Percentiles rank a stretch among this genome's conserved stretches.
These are phyloP conservation scores for Geopemphigus sp. DNA, from an alignment of 1,140 invertebrate species.

Conservation along the genomic window DNA sequence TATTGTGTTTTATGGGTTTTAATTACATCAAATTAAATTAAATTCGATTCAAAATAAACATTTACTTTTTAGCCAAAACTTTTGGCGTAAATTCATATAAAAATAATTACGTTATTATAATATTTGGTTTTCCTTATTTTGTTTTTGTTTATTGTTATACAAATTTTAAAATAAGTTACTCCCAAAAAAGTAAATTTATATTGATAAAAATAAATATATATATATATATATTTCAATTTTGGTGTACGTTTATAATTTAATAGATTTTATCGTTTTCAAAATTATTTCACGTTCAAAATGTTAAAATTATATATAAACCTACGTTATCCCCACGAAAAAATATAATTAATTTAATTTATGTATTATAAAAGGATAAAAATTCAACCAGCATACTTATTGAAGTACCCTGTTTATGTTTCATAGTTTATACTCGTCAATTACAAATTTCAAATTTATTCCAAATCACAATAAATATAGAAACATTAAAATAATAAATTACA, in stretches of 20 bases:
- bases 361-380: no score
- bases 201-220: no score
- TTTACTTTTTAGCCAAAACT: neutral
- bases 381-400: no score
- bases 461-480: neutral
- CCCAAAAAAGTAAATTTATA: no score
- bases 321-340: neutral
- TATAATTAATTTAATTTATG: no score
- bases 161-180: no score
- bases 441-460: neutral
- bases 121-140: neutral
- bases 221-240: no score
- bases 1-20: neutral
- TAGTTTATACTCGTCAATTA: neutral
- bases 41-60: neutral
- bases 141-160: neutral
- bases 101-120: neutral
- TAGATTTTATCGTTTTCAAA: slow-evolving; percentile 4
- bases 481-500: neutral
- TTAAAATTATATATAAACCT: neutral
- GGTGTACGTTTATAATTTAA: neutral
- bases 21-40: no score
- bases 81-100: neutral
- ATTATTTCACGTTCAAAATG: neutral
- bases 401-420: neutral